Percentiles rank a stretch among this genome's conserved stretches.
These are phyloP conservation scores for Drosophila anomalata DNA, from an alignment of 2,888 invertebrate genomes.

Conservation along the genomic window DNA sequence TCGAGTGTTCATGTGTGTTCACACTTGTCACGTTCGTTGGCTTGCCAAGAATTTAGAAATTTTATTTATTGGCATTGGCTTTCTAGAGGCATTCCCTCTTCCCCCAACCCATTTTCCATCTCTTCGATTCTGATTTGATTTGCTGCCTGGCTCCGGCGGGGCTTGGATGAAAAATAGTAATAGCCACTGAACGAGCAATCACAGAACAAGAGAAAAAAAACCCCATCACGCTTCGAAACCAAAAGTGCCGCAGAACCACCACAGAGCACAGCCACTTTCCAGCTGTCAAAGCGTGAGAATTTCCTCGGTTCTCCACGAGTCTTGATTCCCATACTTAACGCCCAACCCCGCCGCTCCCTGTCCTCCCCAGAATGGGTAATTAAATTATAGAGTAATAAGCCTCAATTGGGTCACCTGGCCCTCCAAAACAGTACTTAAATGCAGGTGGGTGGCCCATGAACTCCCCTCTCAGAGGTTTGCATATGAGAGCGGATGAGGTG, in stretches of 20 bases:
- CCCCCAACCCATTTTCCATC: background rate
- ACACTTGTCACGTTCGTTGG: conserved; percentile 68
- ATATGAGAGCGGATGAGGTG: conserved; percentile 11
- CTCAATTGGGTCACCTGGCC: conserved; percentile 68
- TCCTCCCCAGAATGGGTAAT: conserved; percentile 26
- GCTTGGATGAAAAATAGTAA: conserved; percentile 25
- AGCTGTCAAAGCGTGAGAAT: conserved; percentile 50
- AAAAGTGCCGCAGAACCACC: conserved; percentile 60
- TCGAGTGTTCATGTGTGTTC: conserved; percentile 15
- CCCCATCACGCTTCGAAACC: conserved; percentile 60
- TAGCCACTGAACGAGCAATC: conserved; percentile 32
- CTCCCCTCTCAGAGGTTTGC: conserved; percentile 16
- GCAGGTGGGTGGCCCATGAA: conserved; percentile 39
- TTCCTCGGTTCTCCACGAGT: background rate
- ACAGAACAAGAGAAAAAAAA: conserved; percentile 32
- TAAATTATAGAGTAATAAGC: conserved; percentile 60
- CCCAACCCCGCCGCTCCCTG: background rate
- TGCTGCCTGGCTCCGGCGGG: conserved; percentile 10
- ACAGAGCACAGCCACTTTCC: conserved; percentile 28
- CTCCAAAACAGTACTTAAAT: conserved; percentile 41
- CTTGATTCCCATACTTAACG: background rate
- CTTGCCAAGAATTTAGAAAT: conserved; percentile 73
- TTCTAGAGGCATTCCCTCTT: conserved; percentile 55
- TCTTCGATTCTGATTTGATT: conserved; percentile 43
- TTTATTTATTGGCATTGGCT: conserved; percentile 70